Conservation (phyloP, 2,113 vertebrate species). For the Oenanthe melanoleuca region DNA sequence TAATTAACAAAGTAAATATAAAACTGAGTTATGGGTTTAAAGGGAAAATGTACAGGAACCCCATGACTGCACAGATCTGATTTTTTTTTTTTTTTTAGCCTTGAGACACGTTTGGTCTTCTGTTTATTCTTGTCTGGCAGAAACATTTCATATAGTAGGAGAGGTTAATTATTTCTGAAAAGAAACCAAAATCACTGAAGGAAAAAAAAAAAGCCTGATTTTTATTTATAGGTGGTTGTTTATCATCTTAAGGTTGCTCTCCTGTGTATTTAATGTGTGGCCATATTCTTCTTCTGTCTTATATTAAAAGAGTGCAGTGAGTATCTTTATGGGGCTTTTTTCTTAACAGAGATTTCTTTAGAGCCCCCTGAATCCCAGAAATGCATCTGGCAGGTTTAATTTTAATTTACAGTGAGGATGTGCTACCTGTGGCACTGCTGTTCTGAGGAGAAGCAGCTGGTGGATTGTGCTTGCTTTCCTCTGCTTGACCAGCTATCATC, state of each 20-base stretch:
- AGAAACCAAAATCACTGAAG: conserved; percentile 29
- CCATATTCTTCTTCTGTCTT: background rate
- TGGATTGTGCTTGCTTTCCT: background rate
- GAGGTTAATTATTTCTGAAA: conserved; percentile 52
- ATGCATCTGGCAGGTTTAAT: background rate
- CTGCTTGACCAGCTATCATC: background rate
- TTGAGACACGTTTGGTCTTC: conserved; percentile 6
- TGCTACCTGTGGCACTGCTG: background rate
- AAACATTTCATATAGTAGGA: conserved; percentile 9
- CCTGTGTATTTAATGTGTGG: background rate
- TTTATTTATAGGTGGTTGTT: background rate
- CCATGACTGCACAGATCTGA: background rate
- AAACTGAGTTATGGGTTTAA: conserved; percentile 3
- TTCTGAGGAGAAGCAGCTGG: background rate
- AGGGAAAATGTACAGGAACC: background rate
- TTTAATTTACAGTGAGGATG: background rate
- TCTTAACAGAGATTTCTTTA: background rate
- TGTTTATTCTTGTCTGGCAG: conserved; percentile 42
- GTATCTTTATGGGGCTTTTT: background rate
- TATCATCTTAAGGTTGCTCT: background rate
- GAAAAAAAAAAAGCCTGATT: background rate
- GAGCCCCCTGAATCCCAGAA: background rate
- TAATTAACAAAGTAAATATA: conserved; percentile 58
- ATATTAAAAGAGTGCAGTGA: background rate
- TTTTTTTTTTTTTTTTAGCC: background rate